These are phyloP conservation scores for Sigmodon hispidus DNA, from an alignment of 2,113 vertebrate species.

Conservation along the genomic window DNA sequence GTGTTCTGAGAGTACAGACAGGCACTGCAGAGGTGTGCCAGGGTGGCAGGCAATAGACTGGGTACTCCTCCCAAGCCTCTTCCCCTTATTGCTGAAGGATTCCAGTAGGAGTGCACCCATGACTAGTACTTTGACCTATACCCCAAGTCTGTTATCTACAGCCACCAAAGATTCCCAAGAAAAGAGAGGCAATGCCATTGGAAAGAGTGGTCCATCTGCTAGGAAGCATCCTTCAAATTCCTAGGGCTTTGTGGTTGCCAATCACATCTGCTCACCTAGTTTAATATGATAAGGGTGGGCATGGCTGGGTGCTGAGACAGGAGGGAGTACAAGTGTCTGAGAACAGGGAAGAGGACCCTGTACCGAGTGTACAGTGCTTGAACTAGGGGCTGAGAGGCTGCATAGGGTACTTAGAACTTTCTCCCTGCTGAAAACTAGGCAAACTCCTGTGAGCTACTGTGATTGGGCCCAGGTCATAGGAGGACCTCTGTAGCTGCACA, in stretches of 20 bases:
- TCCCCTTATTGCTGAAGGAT: neutral
- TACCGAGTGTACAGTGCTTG: too few species aligned
- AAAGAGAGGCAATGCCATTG: neutral
- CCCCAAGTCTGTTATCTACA: neutral
- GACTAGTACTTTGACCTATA: neutral
- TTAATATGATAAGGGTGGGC: neutral
- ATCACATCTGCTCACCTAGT: neutral
- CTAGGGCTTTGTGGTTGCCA: neutral
- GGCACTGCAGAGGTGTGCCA: neutral
- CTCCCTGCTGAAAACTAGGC: neutral
- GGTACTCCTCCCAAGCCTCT: neutral
- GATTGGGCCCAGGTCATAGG: neutral
- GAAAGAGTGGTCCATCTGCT: neutral
- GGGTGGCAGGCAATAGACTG: neutral
- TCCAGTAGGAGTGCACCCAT: rapidly evolving
- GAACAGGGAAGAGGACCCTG: neutral
- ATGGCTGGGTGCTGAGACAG: neutral
- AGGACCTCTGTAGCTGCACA: neutral
- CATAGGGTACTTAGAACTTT: neutral
- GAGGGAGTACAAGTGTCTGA: neutral
- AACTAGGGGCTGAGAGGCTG: neutral
- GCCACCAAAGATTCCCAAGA: neutral
- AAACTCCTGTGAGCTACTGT: too few species aligned
- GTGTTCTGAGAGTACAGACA: neutral
- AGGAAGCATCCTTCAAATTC: neutral